Evolutionary conservation across 2,888 invertebrate species (phyloP), one percentile per base, ranked within the genome.

Genomic region (Agrochola litura): DNA sequence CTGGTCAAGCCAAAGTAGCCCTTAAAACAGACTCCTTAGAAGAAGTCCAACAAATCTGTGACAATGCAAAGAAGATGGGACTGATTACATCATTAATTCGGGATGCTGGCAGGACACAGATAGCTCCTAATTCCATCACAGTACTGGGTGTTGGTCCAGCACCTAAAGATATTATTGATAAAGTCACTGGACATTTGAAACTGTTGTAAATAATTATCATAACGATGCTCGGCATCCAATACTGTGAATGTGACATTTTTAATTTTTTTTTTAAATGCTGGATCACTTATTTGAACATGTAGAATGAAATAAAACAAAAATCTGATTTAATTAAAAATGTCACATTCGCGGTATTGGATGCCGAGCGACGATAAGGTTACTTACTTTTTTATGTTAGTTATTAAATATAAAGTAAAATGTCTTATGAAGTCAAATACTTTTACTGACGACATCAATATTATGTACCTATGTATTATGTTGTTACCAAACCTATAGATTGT

Each of bases 131-230:
- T 84, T 98, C 99, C 16, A 97, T 97, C 90, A 99, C 99, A 77
- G 99, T 99, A 2, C 96, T 99, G 76, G 99, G 99, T 1, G 97
- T 99, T 73, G 99, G 99, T n/a, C 99, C 99, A 68, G 99, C 98
- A 6, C 98, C 98, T 61, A 97, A 97, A 87, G 97, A 97, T 88
- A 92, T 98, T 65, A 97, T 99, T 87, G 98, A 99, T 93, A 95
- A 97, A 96, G 97, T 99, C 60, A 99, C 99, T 37, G 98, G 99
- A 71, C 98, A 99, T 94, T 97, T 99, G 83, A 99, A 99, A 95
- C 96, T 99, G 75, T 97, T 98, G 93, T 99, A 97, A 97, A 86
- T 81, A 75, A 41, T 22, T 41, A 66, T 54, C 61, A 12, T 76
- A 30, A 30, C 2, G 30, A 1, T 30, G 30, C 30, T 30, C 30